A percentile compares a stretch with the other conserved stretches of the same genome.
phyloP scores from a whole-genome alignment of 1,140 invertebrate genomes.

The Steinernema khuongi region DNA sequence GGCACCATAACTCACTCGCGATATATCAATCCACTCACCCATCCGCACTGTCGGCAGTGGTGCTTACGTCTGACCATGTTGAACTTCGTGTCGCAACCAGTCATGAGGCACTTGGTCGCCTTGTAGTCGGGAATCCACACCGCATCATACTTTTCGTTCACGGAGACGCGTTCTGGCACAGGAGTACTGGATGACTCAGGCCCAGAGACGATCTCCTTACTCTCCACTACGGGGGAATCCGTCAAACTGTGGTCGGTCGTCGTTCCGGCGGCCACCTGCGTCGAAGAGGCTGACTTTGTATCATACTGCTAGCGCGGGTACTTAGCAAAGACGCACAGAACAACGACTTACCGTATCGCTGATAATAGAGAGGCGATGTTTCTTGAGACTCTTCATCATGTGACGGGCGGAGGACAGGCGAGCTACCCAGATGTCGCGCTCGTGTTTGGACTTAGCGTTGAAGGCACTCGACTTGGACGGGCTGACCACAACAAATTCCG shows the following conservation, averaged over 20 bases:
- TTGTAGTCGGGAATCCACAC: constrained; percentile 48
- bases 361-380: neutral
- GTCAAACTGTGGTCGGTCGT: constrained; percentile 10
- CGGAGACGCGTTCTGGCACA: neutral
- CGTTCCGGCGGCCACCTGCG: neutral
- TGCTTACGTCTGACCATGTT: constrained; percentile 40
- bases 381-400: constrained; percentile 1
- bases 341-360: constrained; percentile 34
- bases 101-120: constrained; percentile 41
- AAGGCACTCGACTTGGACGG: constrained; percentile 41
- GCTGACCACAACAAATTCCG: constrained; percentile 39
- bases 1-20: neutral
- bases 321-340: neutral
- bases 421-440: constrained; percentile 36
- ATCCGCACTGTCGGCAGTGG: constrained; percentile 43
- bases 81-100: constrained; percentile 43
- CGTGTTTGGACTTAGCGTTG: constrained; percentile 39
- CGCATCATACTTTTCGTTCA: constrained; percentile 30
- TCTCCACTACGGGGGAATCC: constrained; percentile 30
- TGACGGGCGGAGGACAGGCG: neutral
- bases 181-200: neutral
- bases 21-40: constrained; percentile 25
- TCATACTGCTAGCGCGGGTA: neutral
- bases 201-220: neutral
- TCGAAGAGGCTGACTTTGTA: neutral